Conservation (phyloP, 2,113 vertebrate species). For the Nannospalax galili region DNA sequence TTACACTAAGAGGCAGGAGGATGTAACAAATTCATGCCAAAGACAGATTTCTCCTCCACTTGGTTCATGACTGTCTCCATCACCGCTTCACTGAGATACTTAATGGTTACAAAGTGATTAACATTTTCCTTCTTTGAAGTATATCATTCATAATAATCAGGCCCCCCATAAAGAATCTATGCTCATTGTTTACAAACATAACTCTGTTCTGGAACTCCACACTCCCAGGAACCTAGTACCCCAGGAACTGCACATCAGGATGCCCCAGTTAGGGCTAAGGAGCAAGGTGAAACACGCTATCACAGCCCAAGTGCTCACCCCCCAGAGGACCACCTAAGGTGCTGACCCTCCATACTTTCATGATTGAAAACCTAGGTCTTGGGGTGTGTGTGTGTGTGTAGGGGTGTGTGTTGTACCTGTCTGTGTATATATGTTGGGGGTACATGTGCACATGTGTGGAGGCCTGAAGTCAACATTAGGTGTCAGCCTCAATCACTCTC, state of each 20-base stretch:
- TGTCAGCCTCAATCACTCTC: not conserved
- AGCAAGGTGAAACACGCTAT: not conserved
- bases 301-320: not conserved
- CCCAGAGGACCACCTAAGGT: not conserved
- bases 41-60: not conserved
- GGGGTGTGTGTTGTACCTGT: too few species aligned
- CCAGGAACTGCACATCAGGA: not conserved
- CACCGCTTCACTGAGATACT: not conserved
- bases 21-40: not conserved
- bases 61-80: not conserved
- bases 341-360: not conserved
- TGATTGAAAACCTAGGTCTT: not conserved
- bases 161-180: not conserved
- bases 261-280: not conserved
- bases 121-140: slow-evolving; percentile 25
- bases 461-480: not conserved
- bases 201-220: not conserved
- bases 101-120: slow-evolving; percentile 9
- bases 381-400: not conserved
- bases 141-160: not conserved
- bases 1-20: not conserved
- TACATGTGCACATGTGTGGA: not conserved
- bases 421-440: too few species aligned
- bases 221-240: too few species aligned
- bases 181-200: not conserved